Evolutionary conservation across 2,113 vertebrate species (phyloP).

Genomic region (Neotragus moschatus): DNA sequence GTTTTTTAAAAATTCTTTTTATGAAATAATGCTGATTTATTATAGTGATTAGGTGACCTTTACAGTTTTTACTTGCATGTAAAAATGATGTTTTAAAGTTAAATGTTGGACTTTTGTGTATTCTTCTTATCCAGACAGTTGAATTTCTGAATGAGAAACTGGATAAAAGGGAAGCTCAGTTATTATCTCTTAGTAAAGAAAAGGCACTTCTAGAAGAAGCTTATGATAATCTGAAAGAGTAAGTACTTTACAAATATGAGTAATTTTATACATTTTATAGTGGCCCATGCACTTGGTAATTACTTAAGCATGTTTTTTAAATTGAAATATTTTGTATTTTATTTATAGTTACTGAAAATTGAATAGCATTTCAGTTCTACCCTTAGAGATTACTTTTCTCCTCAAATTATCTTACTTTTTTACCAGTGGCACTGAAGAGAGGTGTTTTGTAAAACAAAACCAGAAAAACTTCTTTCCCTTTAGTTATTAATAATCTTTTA

Average conservation of each 20-base stretch:
- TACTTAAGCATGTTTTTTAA: background rate
- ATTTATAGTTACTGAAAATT: background rate
- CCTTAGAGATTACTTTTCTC: constrained; percentile 19
- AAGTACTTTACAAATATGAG: constrained; percentile 79
- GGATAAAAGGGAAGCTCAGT: constrained; percentile 94
- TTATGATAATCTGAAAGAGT: constrained; percentile 98
- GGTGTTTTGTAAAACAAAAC: background rate
- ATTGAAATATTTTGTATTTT: constrained; percentile 9
- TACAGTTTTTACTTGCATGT: background rate
- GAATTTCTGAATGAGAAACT: constrained; percentile 91
- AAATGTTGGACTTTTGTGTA: constrained; percentile 58
- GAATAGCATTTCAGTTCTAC: background rate
- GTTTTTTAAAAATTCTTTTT: background rate
- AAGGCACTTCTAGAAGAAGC: constrained; percentile 94
- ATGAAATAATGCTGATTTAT: background rate
- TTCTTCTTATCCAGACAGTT: constrained; percentile 84
- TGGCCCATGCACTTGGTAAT: background rate
- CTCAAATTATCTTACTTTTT: constrained; percentile 24
- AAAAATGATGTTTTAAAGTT: constrained; percentile 17
- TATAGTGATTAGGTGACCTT: background rate
- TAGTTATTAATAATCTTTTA: background rate
- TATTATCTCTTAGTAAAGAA: constrained; percentile 94
- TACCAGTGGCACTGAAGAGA: constrained; percentile 21
- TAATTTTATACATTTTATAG: background rate
- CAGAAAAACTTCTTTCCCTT: background rate